Base-by-base conservation (phyloP, 2,888 invertebrate species). In the Athalia circularis region DNA sequence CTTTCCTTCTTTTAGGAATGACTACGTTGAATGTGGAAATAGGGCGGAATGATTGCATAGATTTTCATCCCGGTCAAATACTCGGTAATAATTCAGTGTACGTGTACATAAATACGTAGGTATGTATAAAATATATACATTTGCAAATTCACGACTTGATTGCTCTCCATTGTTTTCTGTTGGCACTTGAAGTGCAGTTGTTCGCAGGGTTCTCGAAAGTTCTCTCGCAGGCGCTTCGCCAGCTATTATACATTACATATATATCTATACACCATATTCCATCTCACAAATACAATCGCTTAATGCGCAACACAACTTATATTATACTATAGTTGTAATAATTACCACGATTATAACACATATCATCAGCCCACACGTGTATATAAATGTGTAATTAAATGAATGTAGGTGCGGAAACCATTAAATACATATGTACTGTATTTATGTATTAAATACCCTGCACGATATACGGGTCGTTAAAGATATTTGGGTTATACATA, bases 201-300 rank as follows among this genome's bases (percentile, higher is more conserved):
- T 54, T 54, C n/a, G 11, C n/a, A 13, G 47, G 57, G 47, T 72
- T 72, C 72, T 72, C 72, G 57, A 57, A 72, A 72, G 72, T 72
- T 72, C 72, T 72, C 29, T 29, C 29, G 29, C 72, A 72, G 72
- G 59, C 72, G 72, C 72, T 59, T 72, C 72, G 72, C 72, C 72
- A 72, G 72, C 57, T 72, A 72, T 72, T 72, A 57, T 57, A 72
- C 59, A 57, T 54, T 45, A 59, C 72, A 59, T 59, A 72, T 72
- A 59, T 59, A 72, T n/a, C n/a, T 59, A 47, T 29, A 29, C 29
- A 0, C 0, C 2, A 29, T 29, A 29, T 72, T 72, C 72, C 57
- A 72, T 72, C 72, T 54, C 57, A 59, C 72, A 59, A 72, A 72
- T 72, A 72, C 72, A 72, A 72, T 59, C 29, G 29, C 29, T 29